Evolutionary conservation across 1,140 invertebrate species (phyloP).

Genomic region (Ostrea edulis): DNA sequence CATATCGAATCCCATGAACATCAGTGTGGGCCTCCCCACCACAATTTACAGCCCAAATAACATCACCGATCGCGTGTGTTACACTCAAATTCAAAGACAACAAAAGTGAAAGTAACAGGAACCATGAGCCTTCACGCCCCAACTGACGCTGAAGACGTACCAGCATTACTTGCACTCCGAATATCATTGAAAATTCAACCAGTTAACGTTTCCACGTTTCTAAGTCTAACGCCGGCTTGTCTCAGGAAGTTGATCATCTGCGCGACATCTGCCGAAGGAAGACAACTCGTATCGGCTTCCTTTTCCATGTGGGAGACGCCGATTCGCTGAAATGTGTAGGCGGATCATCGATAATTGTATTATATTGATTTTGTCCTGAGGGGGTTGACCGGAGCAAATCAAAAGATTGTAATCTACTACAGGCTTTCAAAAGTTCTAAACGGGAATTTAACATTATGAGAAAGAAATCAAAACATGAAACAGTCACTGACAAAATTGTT

Average conservation of each 20-base stretch:
- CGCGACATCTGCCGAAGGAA: conserved; percentile 7
- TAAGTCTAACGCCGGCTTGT: conserved; percentile 37
- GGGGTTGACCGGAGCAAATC: background rate
- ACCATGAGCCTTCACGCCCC: background rate
- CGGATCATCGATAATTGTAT: background rate
- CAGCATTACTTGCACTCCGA: conserved; percentile 19
- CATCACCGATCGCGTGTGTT: conserved; percentile 66
- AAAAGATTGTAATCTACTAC: too few relatives aligned
- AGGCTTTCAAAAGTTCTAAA: too few relatives aligned
- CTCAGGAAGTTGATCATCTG: conserved; percentile 39
- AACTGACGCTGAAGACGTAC: background rate
- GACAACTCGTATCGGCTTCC: conserved; percentile 8
- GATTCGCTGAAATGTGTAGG: conserved; percentile 39
- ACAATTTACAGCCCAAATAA: conserved; percentile 78
- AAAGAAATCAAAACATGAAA: too few relatives aligned
- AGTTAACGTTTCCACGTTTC: conserved; percentile 36
- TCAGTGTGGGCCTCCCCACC: conserved; percentile 78
- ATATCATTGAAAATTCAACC: background rate
- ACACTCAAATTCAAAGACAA: background rate
- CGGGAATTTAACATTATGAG: too few relatives aligned
- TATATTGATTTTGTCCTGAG: too few relatives aligned
- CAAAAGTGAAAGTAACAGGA: conserved; percentile 14
- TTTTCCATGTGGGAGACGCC: conserved; percentile 18
- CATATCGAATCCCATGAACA: conserved; percentile 77
- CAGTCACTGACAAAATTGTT: too few relatives aligned